A percentile compares a stretch with the other conserved stretches of the same genome.
These are phyloP conservation scores for Lepilemur ruficaudatus DNA, from an alignment of 2,797 vertebrate genomes.

Conservation along the genomic window DNA sequence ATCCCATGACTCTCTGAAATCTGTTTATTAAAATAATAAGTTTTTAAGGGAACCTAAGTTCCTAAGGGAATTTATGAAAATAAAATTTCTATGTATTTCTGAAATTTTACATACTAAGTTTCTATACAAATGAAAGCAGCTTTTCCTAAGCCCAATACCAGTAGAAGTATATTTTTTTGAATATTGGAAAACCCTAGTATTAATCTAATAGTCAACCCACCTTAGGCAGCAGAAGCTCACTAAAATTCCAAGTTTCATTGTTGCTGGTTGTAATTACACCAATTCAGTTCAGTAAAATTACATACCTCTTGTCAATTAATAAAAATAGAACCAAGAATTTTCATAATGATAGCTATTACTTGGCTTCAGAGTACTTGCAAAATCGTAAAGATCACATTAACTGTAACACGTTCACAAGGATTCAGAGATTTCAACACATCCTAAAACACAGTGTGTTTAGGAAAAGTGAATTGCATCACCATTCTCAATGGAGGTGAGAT, in stretches of 20 bases:
- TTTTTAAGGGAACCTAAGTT: constrained; percentile 16
- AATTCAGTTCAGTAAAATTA: constrained; percentile 18
- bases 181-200: not conserved
- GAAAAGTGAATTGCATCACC: not conserved
- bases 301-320: constrained; percentile 17
- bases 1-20: not conserved
- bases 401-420: constrained; percentile 53
- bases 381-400: constrained; percentile 57
- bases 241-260: constrained; percentile 12
- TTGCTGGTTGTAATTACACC: not conserved
- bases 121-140: not conserved
- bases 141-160: constrained; percentile 17
- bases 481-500: not conserved
- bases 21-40: constrained; percentile 12
- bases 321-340: constrained; percentile 38
- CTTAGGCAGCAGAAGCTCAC: not conserved
- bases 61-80: constrained; percentile 27
- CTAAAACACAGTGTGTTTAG: not conserved
- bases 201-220: constrained; percentile 39
- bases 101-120: not conserved
- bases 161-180: not conserved
- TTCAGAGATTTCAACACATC: not conserved
- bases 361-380: constrained; percentile 66
- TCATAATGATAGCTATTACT: constrained; percentile 61
- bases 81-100: not conserved